Evolutionary conservation across 1,140 invertebrate species (phyloP), one percentile per base, ranked within the genome.

Genomic region (Globodera rostochiensis): DNA sequence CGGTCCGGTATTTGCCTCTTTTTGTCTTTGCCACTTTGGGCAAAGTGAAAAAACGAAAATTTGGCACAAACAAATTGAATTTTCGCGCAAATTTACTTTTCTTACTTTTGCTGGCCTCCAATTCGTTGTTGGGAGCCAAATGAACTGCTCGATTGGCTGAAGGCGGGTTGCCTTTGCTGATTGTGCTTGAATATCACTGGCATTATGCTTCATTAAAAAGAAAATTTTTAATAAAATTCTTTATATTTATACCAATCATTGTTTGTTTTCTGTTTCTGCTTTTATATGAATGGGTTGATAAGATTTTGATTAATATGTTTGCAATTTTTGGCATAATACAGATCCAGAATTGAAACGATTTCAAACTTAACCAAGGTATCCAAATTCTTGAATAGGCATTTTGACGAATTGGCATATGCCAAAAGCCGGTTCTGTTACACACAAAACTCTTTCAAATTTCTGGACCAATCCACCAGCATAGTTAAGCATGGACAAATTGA

Each of bases 51-150:
- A 36, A 36, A 36, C 2, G 36, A 36, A 36, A 36, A 36, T 36
- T 25, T 36, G 36, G 36, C 36, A 1, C 36, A 36, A 36, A 3
- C 1, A 36, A 36, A 36, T 36, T 36, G 36, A 36, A 36, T 36
- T 36, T 36, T 36, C 36, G 1, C 36, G 36, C 36, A 36, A 36
- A 36, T 36, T 36, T 36, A 36, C 36, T 36, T 36, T 36, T 36
- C 57, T 64, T 64, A 64, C 69, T 36, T 71, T 71, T 71, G 36
- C 36, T 36, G 69, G 69, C 69, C 9, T 36, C 36, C 69, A 64
- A 64, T 64, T 13, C 46, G 69, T 45, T 71, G 69, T 36, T 71
- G 69, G 69, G 69, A 71, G 69, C 69, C 69, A 47, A 71, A 71
- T 45, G 69, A 71, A 47, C 69, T 71, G 69, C 36, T 45, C 69